Conservation (phyloP, 2,113 vertebrate genomes). For the Antechinus stuartii region DNA sequence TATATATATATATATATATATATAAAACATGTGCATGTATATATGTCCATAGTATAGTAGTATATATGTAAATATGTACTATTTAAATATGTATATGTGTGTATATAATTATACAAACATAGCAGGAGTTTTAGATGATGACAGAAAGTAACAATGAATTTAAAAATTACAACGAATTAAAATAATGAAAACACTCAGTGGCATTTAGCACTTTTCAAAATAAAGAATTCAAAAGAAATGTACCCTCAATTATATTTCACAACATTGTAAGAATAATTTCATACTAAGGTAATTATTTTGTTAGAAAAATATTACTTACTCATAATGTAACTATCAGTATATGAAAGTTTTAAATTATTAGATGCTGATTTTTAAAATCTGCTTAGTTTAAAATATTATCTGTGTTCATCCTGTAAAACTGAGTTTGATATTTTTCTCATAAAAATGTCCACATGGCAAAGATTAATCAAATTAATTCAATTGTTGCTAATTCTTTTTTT, state of each 20-base stretch:
- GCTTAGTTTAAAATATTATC: background rate
- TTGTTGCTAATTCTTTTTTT: background rate
- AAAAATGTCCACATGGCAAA: constrained; percentile 21
- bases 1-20: background rate
- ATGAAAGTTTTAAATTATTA: background rate
- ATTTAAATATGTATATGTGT: too few species aligned
- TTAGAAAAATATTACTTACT: too few species aligned
- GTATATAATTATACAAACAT: background rate
- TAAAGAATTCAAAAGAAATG: background rate
- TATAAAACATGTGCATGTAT: constrained; percentile 12
- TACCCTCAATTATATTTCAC: background rate
- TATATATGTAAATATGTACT: too few species aligned
- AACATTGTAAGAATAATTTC: background rate
- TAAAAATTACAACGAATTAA: background rate
- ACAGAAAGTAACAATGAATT: background rate
- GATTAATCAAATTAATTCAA: constrained; percentile 30
- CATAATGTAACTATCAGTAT: too few species aligned
- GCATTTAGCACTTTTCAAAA: background rate
- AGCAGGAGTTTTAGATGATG: background rate
- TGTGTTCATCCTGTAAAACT: background rate
- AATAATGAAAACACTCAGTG: background rate
- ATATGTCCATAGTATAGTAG: too few species aligned
- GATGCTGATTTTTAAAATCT: background rate
- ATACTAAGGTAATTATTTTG: background rate
- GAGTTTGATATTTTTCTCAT: constrained; percentile 28